Evolutionary conservation across 2,797 vertebrate genomes (phyloP), one percentile per base, ranked within the genome.

Genomic region (Syngnathus rostellatus): DNA sequence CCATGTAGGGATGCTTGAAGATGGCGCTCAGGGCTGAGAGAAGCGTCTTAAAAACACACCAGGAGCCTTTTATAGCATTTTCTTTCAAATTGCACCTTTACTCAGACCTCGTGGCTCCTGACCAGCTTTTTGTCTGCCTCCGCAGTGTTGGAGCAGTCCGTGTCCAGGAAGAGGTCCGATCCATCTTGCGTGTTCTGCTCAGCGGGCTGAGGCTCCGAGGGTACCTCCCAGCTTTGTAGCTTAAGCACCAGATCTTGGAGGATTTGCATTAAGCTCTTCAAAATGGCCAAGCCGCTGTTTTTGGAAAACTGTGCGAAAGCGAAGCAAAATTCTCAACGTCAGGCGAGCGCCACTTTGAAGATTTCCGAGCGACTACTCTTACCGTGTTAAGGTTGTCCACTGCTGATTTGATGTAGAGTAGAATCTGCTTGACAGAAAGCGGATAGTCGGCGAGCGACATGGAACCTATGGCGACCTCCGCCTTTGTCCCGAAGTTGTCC

Each of bases 1-100:
- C 89, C 85, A 99, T 55, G 0, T 83, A 91, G 0, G 95, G 93
- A 68, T 98, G 94, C 58, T 87, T 91, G 73, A 98, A 93, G 86
- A 94, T 61, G 67, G 91, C 83, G 51, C 61, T 19, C 0, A 97
- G 80, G 7, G 84, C 70, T 19, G 89, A 85, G 76, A 92, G 77
- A 25, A 94, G 71, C 0, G 86, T 69, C 91, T 93, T 61, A 65
- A 51, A 79, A 5, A 78, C 54, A 80, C 3, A 46, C 12, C 9
- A 31, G 16, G 43, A 63, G 6, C 14, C 50, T 31, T 31, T 31
- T 31, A 31, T 31, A 4, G 31, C 31, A 31, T 31, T 31, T 31
- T 31, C 31, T 3, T 31, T 31, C 31, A 31, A 31, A 31, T 31
- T 31, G 31, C 31, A 31, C 31, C 31, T 31, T 31, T 31, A 4